Evolutionary conservation across 1,140 invertebrate genomes (phyloP).

Genomic region (Aphaenogaster rudis): DNA sequence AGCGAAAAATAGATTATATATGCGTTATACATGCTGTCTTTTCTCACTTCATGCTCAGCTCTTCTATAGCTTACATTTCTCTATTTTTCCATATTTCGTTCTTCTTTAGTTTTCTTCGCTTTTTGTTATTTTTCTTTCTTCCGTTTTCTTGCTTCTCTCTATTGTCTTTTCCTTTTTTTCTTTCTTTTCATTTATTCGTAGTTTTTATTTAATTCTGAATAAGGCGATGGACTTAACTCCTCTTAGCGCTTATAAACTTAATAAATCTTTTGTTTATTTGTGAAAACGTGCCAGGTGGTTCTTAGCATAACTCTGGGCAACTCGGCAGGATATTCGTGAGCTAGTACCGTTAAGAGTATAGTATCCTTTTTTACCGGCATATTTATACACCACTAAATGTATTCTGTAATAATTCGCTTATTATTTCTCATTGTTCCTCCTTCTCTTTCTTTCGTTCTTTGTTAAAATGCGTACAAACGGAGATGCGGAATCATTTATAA

Average conservation of each 20-base stretch:
- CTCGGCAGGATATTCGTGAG: constrained; percentile 82
- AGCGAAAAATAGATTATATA: constrained; percentile 76
- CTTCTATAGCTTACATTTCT: constrained; percentile 15
- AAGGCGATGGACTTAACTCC: constrained; percentile 73
- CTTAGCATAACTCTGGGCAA: constrained; percentile 80
- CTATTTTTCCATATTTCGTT: constrained; percentile 21
- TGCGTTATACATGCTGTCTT: constrained; percentile 60
- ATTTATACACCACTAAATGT: constrained; percentile 71
- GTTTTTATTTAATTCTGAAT: constrained; percentile 70
- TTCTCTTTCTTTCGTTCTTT: constrained; percentile 61
- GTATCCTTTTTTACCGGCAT: constrained; percentile 51
- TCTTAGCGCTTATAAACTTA: constrained; percentile 75
- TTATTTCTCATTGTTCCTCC: constrained; percentile 46
- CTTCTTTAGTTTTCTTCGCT: constrained; percentile 24
- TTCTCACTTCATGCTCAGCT: not conserved
- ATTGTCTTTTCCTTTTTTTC: constrained; percentile 41
- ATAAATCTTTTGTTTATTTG: constrained; percentile 68
- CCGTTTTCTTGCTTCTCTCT: constrained; percentile 51
- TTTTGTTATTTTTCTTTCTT: constrained; percentile 39
- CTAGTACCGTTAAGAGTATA: constrained; percentile 82
- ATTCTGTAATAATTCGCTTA: constrained; percentile 70
- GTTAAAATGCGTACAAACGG: constrained; percentile 82
- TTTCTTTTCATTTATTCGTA: constrained; percentile 47
- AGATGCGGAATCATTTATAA: constrained; percentile 77
- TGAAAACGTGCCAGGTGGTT: constrained; percentile 80